Base-by-base conservation (phyloP, 1,140 invertebrate species). In the Sogatella furcifera region DNA sequence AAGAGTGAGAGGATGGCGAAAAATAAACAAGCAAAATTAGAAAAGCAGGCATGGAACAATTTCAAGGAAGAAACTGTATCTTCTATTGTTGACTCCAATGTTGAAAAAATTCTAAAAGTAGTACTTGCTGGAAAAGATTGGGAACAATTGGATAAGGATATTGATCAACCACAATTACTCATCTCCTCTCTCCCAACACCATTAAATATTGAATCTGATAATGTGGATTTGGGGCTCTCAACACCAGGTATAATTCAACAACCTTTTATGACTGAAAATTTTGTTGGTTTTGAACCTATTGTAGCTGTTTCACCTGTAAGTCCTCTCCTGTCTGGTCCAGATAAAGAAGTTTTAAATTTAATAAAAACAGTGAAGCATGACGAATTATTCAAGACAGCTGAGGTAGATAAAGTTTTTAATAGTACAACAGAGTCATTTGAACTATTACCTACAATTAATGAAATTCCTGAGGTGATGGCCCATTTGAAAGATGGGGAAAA, bases 391-490 rank as follows among this genome's bases (percentile, higher is more conserved):
- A 77, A 74, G 54, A 85, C 82, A 1, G 71, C 73, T 13, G 76
- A 83, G 65, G 74, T 85, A 13, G 77, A 75, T 43, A 76, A 80
- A 66, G 81, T 79, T 68, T 76, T 85, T 58, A 22, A 53, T 28
- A 60, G 70, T 59, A 77, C 77, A 56, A 71, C 77, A 67, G 68
- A 80, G 13, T 60, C 65, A 17, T 63, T 77, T 38, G 72, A 81
- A 61, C 70, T 73, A 66, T 72, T 88, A 28, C 85, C 85, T 2
- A 76, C 72, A 24, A 69, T 85, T 11, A 77, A 78, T n/a, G 81
- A 84, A 67, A 81, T 88, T 43, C 74, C 79, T 2, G 77, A 81
- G 58, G 64, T 88, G 46, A 74, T 85, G 8, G 79, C 80, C 70
- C 80, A 79, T 65, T 77, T 88, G 42, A 75, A 76, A 17, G 78